Base-by-base conservation (phyloP, 2,797 vertebrate species). In the Rhinichthys osculus region DNA sequence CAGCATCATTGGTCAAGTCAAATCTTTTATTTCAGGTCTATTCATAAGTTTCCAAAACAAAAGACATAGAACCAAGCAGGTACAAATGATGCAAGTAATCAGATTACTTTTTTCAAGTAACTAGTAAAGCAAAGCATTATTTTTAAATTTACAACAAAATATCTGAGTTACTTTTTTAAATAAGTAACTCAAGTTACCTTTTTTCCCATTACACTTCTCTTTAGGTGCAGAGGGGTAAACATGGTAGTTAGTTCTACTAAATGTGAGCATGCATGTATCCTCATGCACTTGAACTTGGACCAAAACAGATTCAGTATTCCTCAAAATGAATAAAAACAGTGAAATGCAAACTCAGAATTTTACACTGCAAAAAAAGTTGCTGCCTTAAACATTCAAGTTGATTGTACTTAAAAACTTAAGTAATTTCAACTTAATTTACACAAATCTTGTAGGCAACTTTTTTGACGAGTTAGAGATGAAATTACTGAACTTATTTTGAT, bases 1-100 rank as follows among this genome's bases (percentile, higher is more conserved):
- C 82, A 88, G 89, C 79, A 85, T 74, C 70, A 3, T 52, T 67
- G 72, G 44, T 47, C 35, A 73, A 78, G 79, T 83, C 66, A 52
- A 76, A 88, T 38, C 19, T 69, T 74, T 62, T 47, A 40, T 42
- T 59, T 33, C 40, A 38, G 59, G 14, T 74, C 11, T 50, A 30
- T 5, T 57, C 33, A 21, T 1, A 81, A 5, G n/a, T 38, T 64
- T 59, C 5, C 19, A 66, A 66, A 66, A 66, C 14, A 3, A 7
- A 66, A 66, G 27, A 30, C n/a, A 62, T 27, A 13, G 23, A n/a
- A 27, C n/a, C 62, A 64, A 30, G 27, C 62, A 64, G 16, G 13
- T 33, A 33, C 6, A 66, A 33, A 66, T 62, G n/a, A 62, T 10
- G 1, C 54, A 9, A 57, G 54, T 64, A 30, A 64, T 64, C 5